Evolutionary conservation across 2,113 vertebrate species (phyloP).

Genomic region (Manacus vitellinus): DNA sequence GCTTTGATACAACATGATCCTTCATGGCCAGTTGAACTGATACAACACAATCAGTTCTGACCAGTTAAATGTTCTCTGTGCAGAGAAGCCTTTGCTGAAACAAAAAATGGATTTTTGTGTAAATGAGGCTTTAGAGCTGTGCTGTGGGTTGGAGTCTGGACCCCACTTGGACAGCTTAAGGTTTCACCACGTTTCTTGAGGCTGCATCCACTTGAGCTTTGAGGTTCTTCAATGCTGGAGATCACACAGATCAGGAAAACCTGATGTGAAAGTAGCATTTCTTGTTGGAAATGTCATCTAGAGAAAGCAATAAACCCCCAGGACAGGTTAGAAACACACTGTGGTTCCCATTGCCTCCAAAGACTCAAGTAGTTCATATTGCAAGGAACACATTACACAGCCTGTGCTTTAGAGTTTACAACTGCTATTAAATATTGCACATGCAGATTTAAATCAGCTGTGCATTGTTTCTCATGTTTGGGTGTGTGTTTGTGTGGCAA

Average conservation of each 20-base stretch:
- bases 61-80: background rate
- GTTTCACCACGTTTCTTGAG: background rate
- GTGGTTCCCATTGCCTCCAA: background rate
- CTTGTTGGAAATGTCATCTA: fast-evolving
- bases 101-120: background rate
- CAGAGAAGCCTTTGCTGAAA: background rate
- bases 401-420: background rate
- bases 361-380: background rate
- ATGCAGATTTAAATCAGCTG: background rate
- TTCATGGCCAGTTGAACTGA: background rate
- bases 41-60: fast-evolving
- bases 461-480: background rate
- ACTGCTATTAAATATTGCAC: background rate
- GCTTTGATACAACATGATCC: fast-evolving
- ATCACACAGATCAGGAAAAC: background rate
- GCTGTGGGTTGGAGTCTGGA: background rate
- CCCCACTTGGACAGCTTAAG: fast-evolving
- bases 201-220: background rate
- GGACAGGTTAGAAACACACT: background rate
- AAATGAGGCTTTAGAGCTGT: background rate
- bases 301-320: background rate
- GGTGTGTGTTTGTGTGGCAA: background rate
- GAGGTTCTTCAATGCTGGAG: background rate
- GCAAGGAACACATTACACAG: background rate
- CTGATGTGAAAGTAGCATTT: background rate